phyloP scores from a whole-genome alignment of 1,140 invertebrate genomes.

The Aethina tumida region DNA sequence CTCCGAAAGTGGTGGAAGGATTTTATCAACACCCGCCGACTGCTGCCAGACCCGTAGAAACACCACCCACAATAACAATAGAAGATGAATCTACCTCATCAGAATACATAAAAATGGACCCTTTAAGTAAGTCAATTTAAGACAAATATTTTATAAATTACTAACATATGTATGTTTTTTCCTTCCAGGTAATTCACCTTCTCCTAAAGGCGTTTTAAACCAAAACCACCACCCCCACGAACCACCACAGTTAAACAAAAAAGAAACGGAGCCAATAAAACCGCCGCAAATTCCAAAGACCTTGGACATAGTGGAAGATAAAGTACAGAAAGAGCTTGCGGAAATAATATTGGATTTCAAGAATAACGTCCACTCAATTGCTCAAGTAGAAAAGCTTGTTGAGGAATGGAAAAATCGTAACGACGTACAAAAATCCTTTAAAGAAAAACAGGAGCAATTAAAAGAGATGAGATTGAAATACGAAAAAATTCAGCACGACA shows the following conservation, averaged over 20 bases:
- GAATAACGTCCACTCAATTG: conserved; percentile 76
- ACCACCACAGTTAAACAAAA: conserved; percentile 1
- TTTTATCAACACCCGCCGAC: conserved; percentile 28
- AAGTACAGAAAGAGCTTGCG: conserved; percentile 63
- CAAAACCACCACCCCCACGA: conserved; percentile 1
- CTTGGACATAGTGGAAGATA: conserved; percentile 28
- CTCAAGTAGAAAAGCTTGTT: conserved; percentile 73
- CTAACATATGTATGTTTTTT: too few species aligned
- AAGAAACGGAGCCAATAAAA: not conserved
- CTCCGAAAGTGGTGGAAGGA: conserved; percentile 22
- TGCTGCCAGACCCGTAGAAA: conserved; percentile 19
- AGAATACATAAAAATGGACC: conserved; percentile 27
- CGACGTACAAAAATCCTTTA: conserved; percentile 74
- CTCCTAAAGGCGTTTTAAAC: too few species aligned
- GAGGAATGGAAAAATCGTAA: conserved; percentile 76
- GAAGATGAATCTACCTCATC: conserved; percentile 8
- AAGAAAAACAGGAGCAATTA: conserved; percentile 73
- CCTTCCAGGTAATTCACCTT: too few species aligned
- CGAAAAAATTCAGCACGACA: conserved; percentile 65
- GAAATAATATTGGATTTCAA: conserved; percentile 86
- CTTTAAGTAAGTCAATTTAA: conserved; percentile 16
- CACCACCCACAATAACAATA: conserved; percentile 10
- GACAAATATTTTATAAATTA: conserved; percentile 1
- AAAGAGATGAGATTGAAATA: conserved; percentile 69
- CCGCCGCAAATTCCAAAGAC: conserved; percentile 2